Conservation (phyloP, 2,888 invertebrate genomes). For the Megastigmus dorsalis region DNA sequence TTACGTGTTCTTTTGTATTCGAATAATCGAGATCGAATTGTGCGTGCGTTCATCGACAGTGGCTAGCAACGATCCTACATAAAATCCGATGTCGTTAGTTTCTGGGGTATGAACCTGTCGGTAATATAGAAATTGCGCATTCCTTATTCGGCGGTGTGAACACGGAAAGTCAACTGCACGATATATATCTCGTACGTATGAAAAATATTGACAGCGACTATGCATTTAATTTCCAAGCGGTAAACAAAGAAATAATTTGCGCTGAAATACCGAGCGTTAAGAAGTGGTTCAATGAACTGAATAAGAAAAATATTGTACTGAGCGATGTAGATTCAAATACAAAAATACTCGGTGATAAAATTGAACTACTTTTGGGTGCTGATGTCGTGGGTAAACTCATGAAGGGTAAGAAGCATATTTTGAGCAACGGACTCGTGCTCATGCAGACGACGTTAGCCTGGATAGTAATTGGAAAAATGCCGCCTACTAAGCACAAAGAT, state of each 20-base stretch:
- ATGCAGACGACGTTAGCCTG: slow-evolving; percentile 58
- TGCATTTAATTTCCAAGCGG: slow-evolving; percentile 53
- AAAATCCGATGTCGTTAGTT: slow-evolving; percentile 36
- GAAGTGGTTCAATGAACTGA: slow-evolving; percentile 49
- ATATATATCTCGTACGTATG: slow-evolving; percentile 37
- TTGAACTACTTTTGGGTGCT: slow-evolving; percentile 57
- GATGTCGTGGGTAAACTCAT: slow-evolving; percentile 57
- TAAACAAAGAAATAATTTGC: slow-evolving; percentile 51
- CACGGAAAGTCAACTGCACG: neutral
- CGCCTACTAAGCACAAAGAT: too few relatives aligned
- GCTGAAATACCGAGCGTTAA: slow-evolving; percentile 46
- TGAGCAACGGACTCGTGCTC: slow-evolving; percentile 55
- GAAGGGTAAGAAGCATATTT: slow-evolving; percentile 51
- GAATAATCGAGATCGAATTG: slow-evolving; percentile 6
- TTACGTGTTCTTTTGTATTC: slow-evolving; percentile 29
- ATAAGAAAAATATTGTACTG: slow-evolving; percentile 31
- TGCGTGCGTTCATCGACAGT: slow-evolving; percentile 54
- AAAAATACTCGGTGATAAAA: neutral
- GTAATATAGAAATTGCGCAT: slow-evolving; percentile 42
- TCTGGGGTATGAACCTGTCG: slow-evolving; percentile 37
- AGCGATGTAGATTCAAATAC: slow-evolving; percentile 27
- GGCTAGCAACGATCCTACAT: slow-evolving; percentile 58
- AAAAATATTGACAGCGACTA: slow-evolving; percentile 39
- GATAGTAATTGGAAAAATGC: slow-evolving; percentile 57
- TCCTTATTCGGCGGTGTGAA: slow-evolving; percentile 34